These are phyloP conservation scores for Syngnathus scovelli DNA, from an alignment of 2,113 vertebrate genomes.

Conservation along the genomic window DNA sequence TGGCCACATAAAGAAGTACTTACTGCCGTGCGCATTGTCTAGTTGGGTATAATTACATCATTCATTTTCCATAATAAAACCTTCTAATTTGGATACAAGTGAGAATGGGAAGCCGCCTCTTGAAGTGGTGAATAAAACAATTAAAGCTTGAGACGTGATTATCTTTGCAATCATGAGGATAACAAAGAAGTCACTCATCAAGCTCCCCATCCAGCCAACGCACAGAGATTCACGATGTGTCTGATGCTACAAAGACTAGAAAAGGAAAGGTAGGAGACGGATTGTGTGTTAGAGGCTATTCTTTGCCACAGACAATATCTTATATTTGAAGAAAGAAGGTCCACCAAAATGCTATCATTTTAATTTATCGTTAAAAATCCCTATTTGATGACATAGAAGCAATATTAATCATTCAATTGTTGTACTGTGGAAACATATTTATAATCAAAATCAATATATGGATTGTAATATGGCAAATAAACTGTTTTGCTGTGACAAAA, in stretches of 20 bases:
- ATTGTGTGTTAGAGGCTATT: neutral
- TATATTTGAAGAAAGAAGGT: no score
- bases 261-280: neutral
- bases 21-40: neutral
- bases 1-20: neutral
- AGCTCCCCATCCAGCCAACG: neutral
- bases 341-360: neutral
- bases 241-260: neutral
- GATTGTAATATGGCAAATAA: no score
- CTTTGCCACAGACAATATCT: neutral
- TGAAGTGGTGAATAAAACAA: neutral
- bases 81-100: neutral
- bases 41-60: neutral
- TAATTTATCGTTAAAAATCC: neutral
- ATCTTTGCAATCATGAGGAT: neutral
- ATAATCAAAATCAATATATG: no score
- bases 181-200: neutral
- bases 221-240: neutral
- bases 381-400: neutral
- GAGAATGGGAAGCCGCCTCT: neutral
- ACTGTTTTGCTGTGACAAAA: no score
- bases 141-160: neutral
- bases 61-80: neutral
- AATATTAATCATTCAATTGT: neutral
- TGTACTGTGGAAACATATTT: neutral